A percentile compares a stretch with the other conserved stretches of the same genome.
Evolutionary conservation across 2,888 invertebrate species (phyloP).

Genomic region (Cyclophora albipunctata): DNA sequence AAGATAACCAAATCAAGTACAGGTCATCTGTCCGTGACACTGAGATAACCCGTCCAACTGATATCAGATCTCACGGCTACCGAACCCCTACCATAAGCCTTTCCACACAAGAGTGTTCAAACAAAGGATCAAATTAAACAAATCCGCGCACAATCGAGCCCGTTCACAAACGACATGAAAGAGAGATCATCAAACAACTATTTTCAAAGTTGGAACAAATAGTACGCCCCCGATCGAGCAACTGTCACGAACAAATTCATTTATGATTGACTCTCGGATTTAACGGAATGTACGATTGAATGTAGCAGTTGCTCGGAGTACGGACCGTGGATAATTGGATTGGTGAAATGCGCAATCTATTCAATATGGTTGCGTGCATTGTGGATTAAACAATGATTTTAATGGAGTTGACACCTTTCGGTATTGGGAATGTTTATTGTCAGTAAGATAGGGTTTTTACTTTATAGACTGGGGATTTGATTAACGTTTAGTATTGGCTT

Average conservation of each 20-base stretch:
- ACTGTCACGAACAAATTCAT: slow-evolving; percentile 58
- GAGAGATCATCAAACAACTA: slow-evolving; percentile 73
- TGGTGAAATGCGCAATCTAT: slow-evolving; percentile 59
- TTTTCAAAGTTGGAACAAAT: slow-evolving; percentile 49
- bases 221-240: slow-evolving; percentile 47
- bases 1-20: slow-evolving; percentile 31
- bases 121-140: slow-evolving; percentile 73
- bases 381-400: too few relatives aligned
- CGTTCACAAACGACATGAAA: slow-evolving; percentile 58
- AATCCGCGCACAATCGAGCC: slow-evolving; percentile 67
- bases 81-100: slow-evolving; percentile 47
- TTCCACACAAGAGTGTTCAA: slow-evolving; percentile 66
- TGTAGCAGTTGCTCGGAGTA: slow-evolving; percentile 2
- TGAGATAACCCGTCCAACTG: slow-evolving; percentile 51
- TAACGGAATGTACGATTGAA: slow-evolving; percentile 24
- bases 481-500: too few relatives aligned
- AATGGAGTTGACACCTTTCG: too few relatives aligned
- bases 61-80: slow-evolving; percentile 52
- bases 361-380: slow-evolving; percentile 5
- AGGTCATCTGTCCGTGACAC: slow-evolving; percentile 59
- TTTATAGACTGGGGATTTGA: too few relatives aligned
- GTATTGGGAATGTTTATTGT: too few relatives aligned
- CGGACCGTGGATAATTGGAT: slow-evolving; percentile 41
- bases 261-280: slow-evolving; percentile 58
- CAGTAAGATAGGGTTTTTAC: too few relatives aligned